Evolutionary conservation across 1,140 invertebrate genomes (phyloP).

Genomic region (Musca domestica): DNA sequence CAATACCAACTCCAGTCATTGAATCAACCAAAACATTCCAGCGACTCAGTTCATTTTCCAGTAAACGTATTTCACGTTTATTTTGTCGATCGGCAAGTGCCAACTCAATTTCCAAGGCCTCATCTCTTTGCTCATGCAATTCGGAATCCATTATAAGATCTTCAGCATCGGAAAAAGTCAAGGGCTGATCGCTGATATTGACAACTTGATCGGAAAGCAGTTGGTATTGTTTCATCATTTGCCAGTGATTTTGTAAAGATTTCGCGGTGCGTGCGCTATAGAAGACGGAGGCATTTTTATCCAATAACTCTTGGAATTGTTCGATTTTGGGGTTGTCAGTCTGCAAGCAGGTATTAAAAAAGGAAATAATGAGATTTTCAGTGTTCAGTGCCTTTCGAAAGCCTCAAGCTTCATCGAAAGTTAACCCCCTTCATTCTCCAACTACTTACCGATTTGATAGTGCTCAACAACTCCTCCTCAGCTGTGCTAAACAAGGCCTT

Average conservation of each 20-base stretch:
- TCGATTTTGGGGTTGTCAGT: slow-evolving; percentile 66
- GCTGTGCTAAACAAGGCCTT: slow-evolving; percentile 85
- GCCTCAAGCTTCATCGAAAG: no score
- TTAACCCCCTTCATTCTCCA: background rate
- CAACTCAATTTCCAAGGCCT: slow-evolving; percentile 67
- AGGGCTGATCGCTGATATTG: slow-evolving; percentile 63
- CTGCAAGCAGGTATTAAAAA: no score
- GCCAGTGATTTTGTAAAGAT: slow-evolving; percentile 84
- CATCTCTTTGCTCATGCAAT: slow-evolving; percentile 75
- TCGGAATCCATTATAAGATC: slow-evolving; percentile 84
- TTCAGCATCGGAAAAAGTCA: slow-evolving; percentile 91
- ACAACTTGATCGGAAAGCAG: slow-evolving; percentile 86
- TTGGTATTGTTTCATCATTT: slow-evolving; percentile 89
- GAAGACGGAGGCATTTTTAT: slow-evolving; percentile 80
- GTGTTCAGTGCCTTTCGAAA: background rate
- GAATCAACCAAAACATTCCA: slow-evolving; percentile 95
- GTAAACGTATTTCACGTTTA: slow-evolving; percentile 76
- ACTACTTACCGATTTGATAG: slow-evolving; percentile 73
- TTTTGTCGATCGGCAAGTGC: slow-evolving; percentile 64
- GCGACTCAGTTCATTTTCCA: slow-evolving; percentile 85
- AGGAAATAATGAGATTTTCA: background rate
- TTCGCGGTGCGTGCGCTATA: slow-evolving; percentile 85
- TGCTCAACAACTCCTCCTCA: slow-evolving; percentile 85
- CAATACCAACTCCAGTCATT: slow-evolving; percentile 75
- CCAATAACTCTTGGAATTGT: slow-evolving; percentile 83